Evolutionary conservation across 2,113 vertebrate species (phyloP).

Genomic region (Stegastes partitus): DNA sequence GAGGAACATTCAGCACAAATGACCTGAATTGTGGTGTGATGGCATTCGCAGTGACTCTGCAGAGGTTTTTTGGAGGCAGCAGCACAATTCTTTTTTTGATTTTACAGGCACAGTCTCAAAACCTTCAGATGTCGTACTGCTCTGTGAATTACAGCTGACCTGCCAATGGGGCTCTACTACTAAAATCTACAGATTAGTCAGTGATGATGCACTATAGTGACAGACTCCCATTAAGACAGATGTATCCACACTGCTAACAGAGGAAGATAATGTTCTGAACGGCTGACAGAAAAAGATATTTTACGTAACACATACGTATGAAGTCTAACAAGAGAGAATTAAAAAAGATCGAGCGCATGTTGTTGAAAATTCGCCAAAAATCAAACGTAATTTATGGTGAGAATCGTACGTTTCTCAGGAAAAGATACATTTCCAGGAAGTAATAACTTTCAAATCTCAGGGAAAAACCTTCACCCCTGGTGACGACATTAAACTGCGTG

Average conservation of each 20-base stretch:
- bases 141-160: not conserved
- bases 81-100: too few relatives aligned
- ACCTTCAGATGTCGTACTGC: too few relatives aligned
- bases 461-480: slow-evolving; percentile 9
- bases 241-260: not conserved
- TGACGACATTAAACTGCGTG: slow-evolving; percentile 10
- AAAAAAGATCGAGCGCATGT: too few relatives aligned
- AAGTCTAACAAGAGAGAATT: too few relatives aligned
- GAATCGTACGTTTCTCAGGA: slow-evolving; percentile 11
- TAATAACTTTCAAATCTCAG: not conserved
- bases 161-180: not conserved
- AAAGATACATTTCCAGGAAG: slow-evolving; percentile 29
- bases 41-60: too few relatives aligned
- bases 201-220: not conserved
- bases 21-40: too few relatives aligned
- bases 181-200: not conserved
- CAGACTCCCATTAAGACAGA: not conserved
- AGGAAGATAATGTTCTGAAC: too few relatives aligned
- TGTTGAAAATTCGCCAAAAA: not conserved
- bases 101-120: too few relatives aligned
- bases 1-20: too few relatives aligned
- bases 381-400: not conserved
- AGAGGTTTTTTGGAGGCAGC: too few relatives aligned
- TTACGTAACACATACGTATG: too few relatives aligned
- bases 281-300: too few relatives aligned